A percentile compares a stretch with the other conserved stretches of the same genome.
These are phyloP conservation scores for Peromyscus californicus DNA, from an alignment of 2,113 vertebrate species.

Conservation along the genomic window DNA sequence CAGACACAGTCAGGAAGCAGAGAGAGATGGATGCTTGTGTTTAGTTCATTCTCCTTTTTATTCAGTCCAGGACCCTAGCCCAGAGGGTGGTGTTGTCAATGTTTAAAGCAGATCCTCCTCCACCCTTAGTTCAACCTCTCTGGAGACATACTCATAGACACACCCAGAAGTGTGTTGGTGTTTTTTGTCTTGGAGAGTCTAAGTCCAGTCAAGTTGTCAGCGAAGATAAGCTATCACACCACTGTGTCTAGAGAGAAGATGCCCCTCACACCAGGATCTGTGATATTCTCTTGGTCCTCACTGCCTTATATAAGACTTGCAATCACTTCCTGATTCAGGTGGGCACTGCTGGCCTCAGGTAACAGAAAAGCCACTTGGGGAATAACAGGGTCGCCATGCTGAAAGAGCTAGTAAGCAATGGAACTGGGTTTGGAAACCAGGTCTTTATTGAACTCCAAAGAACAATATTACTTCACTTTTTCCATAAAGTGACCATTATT, in stretches of 20 bases:
- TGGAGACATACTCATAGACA: not conserved
- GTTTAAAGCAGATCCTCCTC: not conserved
- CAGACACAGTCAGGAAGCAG: not conserved
- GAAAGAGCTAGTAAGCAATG: not conserved
- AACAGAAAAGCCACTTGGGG: not conserved
- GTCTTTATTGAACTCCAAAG: not conserved
- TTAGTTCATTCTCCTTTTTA: not conserved
- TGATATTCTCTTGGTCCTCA: not conserved
- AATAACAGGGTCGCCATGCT: not conserved
- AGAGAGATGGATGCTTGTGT: not conserved
- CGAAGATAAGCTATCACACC: not conserved
- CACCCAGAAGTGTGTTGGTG: not conserved
- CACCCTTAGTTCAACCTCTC: not conserved
- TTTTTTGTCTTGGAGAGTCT: not conserved
- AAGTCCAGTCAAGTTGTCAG: not conserved
- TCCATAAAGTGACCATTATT: not conserved
- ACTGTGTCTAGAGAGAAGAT: not conserved
- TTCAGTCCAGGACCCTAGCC: not conserved
- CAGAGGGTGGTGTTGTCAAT: not conserved
- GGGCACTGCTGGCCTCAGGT: not conserved
- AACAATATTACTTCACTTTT: not conserved
- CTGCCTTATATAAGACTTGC: not conserved
- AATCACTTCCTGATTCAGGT: not conserved
- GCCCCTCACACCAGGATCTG: fast-evolving
- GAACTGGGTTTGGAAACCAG: not conserved